These are phyloP conservation scores for Leptinotarsa undecemlineata DNA, from an alignment of 1,140 invertebrate genomes.

Conservation along the genomic window DNA sequence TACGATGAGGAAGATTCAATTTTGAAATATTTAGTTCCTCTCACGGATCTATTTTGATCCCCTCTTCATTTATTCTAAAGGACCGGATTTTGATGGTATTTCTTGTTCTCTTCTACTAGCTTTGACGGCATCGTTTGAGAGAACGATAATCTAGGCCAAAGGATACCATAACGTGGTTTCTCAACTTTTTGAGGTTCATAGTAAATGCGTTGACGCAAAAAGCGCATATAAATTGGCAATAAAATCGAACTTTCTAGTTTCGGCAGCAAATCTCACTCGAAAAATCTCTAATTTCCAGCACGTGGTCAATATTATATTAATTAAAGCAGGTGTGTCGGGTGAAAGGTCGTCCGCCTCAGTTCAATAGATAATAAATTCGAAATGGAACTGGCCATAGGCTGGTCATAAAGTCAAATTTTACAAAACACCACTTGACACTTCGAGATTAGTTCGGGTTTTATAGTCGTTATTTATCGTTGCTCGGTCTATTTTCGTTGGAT, in stretches of 20 bases:
- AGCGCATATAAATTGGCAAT: slow-evolving; percentile 17
- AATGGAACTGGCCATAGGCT: slow-evolving; percentile 25
- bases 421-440: slow-evolving; percentile 26
- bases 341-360: slow-evolving; percentile 22
- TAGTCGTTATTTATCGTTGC: slow-evolving; percentile 20
- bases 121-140: too few relatives aligned
- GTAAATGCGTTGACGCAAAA: background rate
- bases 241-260: slow-evolving; percentile 21
- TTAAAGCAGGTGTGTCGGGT: slow-evolving; percentile 28
- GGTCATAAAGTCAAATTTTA: slow-evolving; percentile 26
- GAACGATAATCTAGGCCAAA: too few relatives aligned
- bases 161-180: too few relatives aligned
- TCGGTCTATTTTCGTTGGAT: slow-evolving; percentile 22
- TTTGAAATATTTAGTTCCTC: too few relatives aligned
- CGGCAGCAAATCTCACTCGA: background rate
- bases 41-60: too few relatives aligned
- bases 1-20: too few relatives aligned
- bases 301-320: slow-evolving; percentile 30
- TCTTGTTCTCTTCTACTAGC: too few relatives aligned
- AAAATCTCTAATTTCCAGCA: slow-evolving; percentile 23
- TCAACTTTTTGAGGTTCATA: too few relatives aligned
- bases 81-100: too few relatives aligned
- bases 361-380: slow-evolving; percentile 21
- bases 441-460: slow-evolving; percentile 26
- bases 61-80: too few relatives aligned